Conservation (phyloP, 2,113 vertebrate genomes). For the Eclectus roratus region DNA sequence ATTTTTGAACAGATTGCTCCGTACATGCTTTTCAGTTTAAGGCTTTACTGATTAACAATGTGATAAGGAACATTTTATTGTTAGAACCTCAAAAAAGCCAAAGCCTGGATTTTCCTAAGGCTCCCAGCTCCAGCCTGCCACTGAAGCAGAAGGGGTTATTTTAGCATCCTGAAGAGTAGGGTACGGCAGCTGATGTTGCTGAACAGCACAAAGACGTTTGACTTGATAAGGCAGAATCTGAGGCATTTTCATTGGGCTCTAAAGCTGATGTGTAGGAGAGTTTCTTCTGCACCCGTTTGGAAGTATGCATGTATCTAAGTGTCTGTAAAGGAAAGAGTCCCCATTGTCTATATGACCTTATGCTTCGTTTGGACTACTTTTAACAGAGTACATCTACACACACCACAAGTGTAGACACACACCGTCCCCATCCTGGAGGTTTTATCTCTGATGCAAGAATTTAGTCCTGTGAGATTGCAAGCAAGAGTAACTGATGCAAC, state of each 20-base stretch:
- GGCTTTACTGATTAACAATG: neutral
- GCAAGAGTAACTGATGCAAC: neutral
- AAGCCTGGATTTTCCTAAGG: neutral
- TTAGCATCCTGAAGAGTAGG: neutral
- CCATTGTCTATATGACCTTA: neutral
- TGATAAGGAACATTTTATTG: neutral
- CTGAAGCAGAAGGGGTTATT: neutral
- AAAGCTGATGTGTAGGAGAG: neutral
- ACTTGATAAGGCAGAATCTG: neutral
- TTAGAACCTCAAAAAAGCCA: neutral
- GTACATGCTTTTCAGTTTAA: neutral
- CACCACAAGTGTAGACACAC: neutral
- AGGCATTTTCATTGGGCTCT: neutral
- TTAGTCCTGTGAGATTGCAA: neutral
- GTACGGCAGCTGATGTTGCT: neutral
- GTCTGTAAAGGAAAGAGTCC: neutral
- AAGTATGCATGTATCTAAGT: neutral
- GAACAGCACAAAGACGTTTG: neutral
- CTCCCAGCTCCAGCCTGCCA: neutral
- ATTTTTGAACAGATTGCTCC: neutral
- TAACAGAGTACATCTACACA: neutral
- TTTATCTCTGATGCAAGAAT: neutral
- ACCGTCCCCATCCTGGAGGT: neutral
- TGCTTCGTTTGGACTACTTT: neutral
- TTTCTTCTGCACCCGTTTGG: neutral